These are phyloP conservation scores for Plutomurus gul DNA, from an alignment of 1,140 invertebrate genomes.

Conservation along the genomic window DNA sequence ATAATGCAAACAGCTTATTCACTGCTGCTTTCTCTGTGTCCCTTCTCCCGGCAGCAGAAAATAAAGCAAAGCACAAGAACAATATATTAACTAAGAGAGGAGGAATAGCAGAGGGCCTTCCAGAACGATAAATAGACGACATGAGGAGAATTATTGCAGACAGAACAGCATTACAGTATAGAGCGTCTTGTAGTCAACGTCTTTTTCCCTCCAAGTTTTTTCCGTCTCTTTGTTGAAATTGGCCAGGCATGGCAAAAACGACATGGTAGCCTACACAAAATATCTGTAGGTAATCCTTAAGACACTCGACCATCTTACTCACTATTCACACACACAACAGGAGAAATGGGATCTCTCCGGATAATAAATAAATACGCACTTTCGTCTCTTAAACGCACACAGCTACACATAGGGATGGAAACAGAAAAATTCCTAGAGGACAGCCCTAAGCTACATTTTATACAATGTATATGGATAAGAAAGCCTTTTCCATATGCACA, in stretches of 20 bases:
- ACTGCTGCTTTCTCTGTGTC: not conserved
- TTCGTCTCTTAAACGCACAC: not conserved
- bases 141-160: slow-evolving; percentile 34
- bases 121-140: slow-evolving; percentile 33
- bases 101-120: slow-evolving; percentile 7
- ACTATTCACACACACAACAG: not conserved
- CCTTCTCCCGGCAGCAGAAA: not conserved
- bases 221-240: not conserved
- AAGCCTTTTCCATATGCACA: slow-evolving; percentile 11
- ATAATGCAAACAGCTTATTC: not conserved
- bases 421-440: not conserved
- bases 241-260: not conserved
- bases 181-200: not conserved
- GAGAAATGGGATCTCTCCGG: not conserved
- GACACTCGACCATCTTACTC: not conserved
- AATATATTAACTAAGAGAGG: not conserved
- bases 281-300: too few relatives aligned
- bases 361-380: slow-evolving; percentile 18
- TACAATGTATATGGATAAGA: not conserved
- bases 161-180: not conserved
- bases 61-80: slow-evolving; percentile 7
- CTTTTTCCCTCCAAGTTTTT: slow-evolving; percentile 1
- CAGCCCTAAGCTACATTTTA: not conserved
- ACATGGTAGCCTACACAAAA: too few relatives aligned
- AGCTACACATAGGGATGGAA: not conserved